Evolutionary conservation across 2,797 vertebrate species (phyloP), one percentile per base, ranked within the genome.

Genomic region (Mormyrus proboscirostris): DNA sequence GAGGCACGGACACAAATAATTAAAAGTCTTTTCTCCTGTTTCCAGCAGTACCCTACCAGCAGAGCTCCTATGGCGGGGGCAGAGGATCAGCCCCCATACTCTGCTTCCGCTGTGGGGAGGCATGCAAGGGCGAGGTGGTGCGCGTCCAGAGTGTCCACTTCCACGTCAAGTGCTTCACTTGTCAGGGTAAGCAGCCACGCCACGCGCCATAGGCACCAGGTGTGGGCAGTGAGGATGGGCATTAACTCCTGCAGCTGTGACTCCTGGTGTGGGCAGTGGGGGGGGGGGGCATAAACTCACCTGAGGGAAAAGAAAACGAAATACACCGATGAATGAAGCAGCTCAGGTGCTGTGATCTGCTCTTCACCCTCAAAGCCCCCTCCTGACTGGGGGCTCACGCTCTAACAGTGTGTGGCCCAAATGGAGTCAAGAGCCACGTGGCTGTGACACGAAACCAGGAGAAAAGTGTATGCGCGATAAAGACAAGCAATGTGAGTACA

Each of bases 101-200:
- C 89, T 99, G 99, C 95, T 98, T 98, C 92, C 96, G 98, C 86
- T 99, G 99, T 0, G 96, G 97, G 91, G 98, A 98, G 91, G 95
- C 96, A 69, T 99, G 99, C 95, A 99, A 98, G 94, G 99, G 99
- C 10, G 99, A 99, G 93, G 99, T 99, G 91, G 98, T 99, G 19
- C 97, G 99, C 0, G 98, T 99, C 89, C 98, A 99, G 93, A 97
- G 96, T 86, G 97, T 97, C 90, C 98, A 99, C 94, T 99, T 99
- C 93, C 99, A 99, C 91, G 97, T 99, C 95, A 97, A 97, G 94
- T 99, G 99, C 94, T 99, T 99, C 97, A 99, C 98, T 94, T 99
- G 98, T 94, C 97, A 99, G 95, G 98, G 99, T 99, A 98, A 95
- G 96, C 92, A 22, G 50, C 49, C 1, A 69, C 2, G 2, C 57